These are phyloP conservation scores for Peromyscus aztecus DNA, from an alignment of 2,797 vertebrate species.

Conservation along the genomic window DNA sequence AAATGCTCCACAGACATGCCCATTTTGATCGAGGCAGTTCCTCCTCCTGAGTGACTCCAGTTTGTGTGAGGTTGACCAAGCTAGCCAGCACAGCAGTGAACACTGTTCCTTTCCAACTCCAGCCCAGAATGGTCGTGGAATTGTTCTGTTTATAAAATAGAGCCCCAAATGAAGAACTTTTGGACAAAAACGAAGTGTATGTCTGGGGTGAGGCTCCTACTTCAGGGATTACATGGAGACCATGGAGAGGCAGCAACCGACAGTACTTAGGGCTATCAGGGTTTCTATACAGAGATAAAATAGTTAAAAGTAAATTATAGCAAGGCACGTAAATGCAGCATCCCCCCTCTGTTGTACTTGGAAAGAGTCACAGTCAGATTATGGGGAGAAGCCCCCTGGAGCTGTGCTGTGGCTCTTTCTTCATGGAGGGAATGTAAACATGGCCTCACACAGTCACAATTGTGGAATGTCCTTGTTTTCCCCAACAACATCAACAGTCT, in stretches of 20 bases:
- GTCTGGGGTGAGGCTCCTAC: not conserved
- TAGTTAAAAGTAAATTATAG: conserved; percentile 75
- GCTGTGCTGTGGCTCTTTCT: conserved; percentile 63
- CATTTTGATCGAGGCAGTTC: not conserved
- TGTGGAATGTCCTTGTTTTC: conserved; percentile 71
- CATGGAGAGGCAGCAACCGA: not conserved
- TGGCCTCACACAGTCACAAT: conserved; percentile 34
- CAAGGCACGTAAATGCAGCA: conserved; percentile 35
- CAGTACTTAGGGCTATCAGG: not conserved
- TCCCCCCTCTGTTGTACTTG: not conserved
- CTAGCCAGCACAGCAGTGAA: not conserved
- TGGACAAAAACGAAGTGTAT: not conserved
- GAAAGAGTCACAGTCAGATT: conserved; percentile 59
- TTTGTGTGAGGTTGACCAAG: not conserved
- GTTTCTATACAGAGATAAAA: conserved; percentile 68
- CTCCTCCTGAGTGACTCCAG: not conserved
- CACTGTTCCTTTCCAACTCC: conserved; percentile 8
- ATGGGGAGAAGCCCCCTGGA: conserved; percentile 23
- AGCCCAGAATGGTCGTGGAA: not conserved
- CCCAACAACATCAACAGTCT: conserved; percentile 63
- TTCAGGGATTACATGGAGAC: not conserved
- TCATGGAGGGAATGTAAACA: conserved; percentile 69
- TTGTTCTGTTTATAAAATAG: conserved; percentile 12
- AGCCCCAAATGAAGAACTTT: not conserved
- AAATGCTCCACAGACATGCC: too few relatives aligned